Percentiles rank a stretch among this genome's conserved stretches.
Evolutionary conservation across 1,140 invertebrate genomes (phyloP).

Genomic region (Aphis gossypii): DNA sequence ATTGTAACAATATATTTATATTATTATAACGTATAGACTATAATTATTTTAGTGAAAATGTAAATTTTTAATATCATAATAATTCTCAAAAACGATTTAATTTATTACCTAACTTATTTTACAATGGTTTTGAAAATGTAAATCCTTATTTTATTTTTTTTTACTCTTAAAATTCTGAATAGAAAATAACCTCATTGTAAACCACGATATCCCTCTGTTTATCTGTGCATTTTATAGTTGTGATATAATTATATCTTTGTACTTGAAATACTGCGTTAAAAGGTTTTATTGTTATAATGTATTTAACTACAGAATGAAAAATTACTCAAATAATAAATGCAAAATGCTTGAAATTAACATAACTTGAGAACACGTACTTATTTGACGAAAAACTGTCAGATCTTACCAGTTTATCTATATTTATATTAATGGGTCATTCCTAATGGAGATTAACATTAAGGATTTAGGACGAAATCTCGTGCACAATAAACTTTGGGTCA

Average conservation of each 20-base stretch:
- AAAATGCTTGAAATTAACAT: background rate
- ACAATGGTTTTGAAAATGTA: background rate
- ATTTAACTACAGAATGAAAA: background rate
- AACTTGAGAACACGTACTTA: background rate
- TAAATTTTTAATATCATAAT: background rate
- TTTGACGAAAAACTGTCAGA: background rate
- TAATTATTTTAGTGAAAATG: background rate
- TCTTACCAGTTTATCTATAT: background rate
- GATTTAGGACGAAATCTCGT: background rate
- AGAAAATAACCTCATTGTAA: background rate
- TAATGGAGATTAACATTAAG: background rate
- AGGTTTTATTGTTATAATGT: background rate
- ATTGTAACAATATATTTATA: background rate
- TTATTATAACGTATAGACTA: no score
- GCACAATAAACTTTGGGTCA: background rate
- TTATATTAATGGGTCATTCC: background rate
- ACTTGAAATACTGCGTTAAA: background rate
- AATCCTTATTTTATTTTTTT: background rate
- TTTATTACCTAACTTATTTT: background rate
- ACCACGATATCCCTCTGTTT: background rate
- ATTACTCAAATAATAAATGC: background rate
- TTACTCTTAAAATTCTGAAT: background rate
- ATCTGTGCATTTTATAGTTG: background rate
- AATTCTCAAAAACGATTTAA: background rate
- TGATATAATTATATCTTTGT: background rate